phyloP scores from a whole-genome alignment of 2,888 invertebrate genomes.

The Eupithecia subumbrata region DNA sequence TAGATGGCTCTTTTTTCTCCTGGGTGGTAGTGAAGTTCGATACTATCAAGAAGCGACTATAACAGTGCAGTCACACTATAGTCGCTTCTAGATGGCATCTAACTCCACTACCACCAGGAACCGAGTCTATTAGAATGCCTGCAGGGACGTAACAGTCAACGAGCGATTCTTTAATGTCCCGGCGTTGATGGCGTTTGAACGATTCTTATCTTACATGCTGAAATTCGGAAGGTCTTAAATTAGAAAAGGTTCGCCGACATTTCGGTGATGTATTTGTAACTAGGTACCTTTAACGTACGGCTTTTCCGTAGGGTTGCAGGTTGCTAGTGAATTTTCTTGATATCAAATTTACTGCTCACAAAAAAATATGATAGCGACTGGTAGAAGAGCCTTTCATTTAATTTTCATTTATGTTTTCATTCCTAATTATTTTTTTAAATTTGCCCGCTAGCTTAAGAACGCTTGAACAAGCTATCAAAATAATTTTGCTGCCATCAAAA shows the following conservation, averaged over 20 bases:
- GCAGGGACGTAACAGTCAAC: slow-evolving; percentile 72
- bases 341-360: not conserved
- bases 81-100: slow-evolving; percentile 34
- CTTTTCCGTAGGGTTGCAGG: not conserved
- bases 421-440: not conserved
- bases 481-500: no score
- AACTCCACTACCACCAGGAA: slow-evolving; percentile 46
- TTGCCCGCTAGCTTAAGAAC: not conserved
- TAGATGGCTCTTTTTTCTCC: slow-evolving; percentile 34
- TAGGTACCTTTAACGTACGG: not conserved
- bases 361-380: not conserved
- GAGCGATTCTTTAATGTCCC: slow-evolving; percentile 70
- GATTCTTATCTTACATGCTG: slow-evolving; percentile 61
- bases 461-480: not conserved
- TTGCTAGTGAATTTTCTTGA: not conserved
- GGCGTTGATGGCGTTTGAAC: slow-evolving; percentile 55
- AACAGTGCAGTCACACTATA: not conserved
- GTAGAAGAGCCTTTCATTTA: not conserved
- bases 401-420: not conserved
- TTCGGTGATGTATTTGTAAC: slow-evolving; percentile 8
- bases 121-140: slow-evolving; percentile 73
- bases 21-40: slow-evolving; percentile 40
- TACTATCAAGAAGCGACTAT: slow-evolving; percentile 27
- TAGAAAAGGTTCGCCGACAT: not conserved
- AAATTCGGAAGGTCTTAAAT: slow-evolving; percentile 52